These are phyloP conservation scores for Antheraea mylitta DNA, from an alignment of 1,140 invertebrate genomes.

Conservation along the genomic window DNA sequence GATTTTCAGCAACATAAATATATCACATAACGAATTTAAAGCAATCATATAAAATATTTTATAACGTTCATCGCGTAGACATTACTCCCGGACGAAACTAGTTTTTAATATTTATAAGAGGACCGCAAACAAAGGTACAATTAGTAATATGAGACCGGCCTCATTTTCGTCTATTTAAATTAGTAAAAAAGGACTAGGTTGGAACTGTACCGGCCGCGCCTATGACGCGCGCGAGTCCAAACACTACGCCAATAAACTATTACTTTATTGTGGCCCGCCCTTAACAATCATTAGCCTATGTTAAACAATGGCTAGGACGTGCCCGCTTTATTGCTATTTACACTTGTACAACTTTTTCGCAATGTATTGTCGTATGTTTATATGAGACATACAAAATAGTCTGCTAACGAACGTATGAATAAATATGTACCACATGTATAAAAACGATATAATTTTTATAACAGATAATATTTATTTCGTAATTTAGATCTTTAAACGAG, in stretches of 20 bases:
- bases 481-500: too few relatives aligned
- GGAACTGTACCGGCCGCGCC: constrained; percentile 11
- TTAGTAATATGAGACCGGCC: constrained; percentile 16
- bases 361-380: neutral
- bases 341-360: neutral
- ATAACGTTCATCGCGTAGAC: neutral
- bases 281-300: constrained; percentile 19
- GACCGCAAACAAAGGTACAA: constrained; percentile 11
- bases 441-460: neutral
- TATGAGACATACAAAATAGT: neutral
- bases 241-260: constrained; percentile 18
- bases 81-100: neutral
- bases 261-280: constrained; percentile 22
- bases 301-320: constrained; percentile 21
- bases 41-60: too few relatives aligned
- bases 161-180: constrained; percentile 17
- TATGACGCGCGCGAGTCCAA: constrained; percentile 19
- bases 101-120: constrained; percentile 1
- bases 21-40: too few relatives aligned
- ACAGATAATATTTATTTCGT: neutral
- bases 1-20: too few relatives aligned
- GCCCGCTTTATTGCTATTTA: constrained; percentile 8
- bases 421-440: neutral
- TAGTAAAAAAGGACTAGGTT: constrained; percentile 17
- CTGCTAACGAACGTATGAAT: neutral